Evolutionary conservation across 2,888 invertebrate species (phyloP), one percentile per base, ranked within the genome.

Genomic region (Horisme vitalbata): DNA sequence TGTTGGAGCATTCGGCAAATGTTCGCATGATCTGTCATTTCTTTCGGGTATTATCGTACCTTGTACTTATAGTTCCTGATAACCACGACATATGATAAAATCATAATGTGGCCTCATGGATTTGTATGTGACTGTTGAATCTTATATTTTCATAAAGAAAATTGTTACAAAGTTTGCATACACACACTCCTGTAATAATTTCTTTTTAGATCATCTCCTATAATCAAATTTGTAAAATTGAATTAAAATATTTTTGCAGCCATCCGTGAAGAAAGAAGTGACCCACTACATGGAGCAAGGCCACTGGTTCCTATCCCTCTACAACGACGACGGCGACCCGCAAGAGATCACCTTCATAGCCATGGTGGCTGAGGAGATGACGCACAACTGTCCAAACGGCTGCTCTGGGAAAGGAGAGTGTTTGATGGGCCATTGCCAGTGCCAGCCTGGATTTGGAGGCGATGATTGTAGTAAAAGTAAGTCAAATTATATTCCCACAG

Each of bases 381-480:
- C 96, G 14, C 96, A 96, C 79, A 96, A 96, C 79, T 99, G 99
- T 82, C 97, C 97, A 5, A 97, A 96, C 68, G 97, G 98, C 34
- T 99, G 99, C 80, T 96, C 96, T 59, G 97, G 97, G 8, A 98
- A 98, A 86, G 99, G 99, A 9, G 96, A 98, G 79, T 99, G 99
- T 82, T 91, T 97, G 33, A 93, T 96, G 84, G 98, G 98, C 1
- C 96, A 96, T 74, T 99, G 99, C 75, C 96, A 96, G 68, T 99
- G 99, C 79, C 97, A 96, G 79, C 95, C 98, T 37, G 99, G 99
- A 8, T 99, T 97, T 80, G 97, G 97, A 37, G 98, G 99, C 20
- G 96, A 96, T 60, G 98, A 98, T 78, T 99, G 99, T 82, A 97
- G 97, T 77, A 97, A 98, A 85, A 97, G 99, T 96, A 91, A 92